Evolutionary conservation across 2,888 invertebrate species (phyloP).

Genomic region (Hypena proboscidalis): DNA sequence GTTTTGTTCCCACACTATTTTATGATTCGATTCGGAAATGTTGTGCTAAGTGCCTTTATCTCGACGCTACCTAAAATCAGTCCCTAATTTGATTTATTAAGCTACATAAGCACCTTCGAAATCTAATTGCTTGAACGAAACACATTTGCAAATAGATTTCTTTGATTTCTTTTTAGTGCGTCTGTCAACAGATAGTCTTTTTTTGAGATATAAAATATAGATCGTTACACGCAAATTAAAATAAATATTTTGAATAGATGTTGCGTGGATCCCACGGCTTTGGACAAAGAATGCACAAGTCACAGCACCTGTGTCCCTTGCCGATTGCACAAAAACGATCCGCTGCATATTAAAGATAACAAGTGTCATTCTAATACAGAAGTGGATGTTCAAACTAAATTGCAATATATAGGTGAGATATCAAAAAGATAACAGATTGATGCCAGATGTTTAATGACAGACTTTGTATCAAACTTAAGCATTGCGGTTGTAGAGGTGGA

Average conservation of each 20-base stretch:
- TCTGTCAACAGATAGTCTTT: slow-evolving; percentile 8
- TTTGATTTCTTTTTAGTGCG: neutral
- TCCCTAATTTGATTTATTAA: slow-evolving; percentile 8
- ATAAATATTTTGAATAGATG: slow-evolving; percentile 45
- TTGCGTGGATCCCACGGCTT: slow-evolving; percentile 51
- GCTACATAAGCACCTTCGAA: no score
- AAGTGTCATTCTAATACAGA: slow-evolving; percentile 34
- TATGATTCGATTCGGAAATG: slow-evolving; percentile 39
- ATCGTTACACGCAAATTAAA: slow-evolving; percentile 40
- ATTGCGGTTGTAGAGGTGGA: no score
- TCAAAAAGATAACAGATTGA: no score
- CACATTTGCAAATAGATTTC: no score
- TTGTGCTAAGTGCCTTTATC: slow-evolving; percentile 37
- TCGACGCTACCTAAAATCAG: slow-evolving; percentile 31
- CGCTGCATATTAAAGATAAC: slow-evolving; percentile 33
- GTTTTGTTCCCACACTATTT: slow-evolving; percentile 70
- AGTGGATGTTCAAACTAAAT: neutral
- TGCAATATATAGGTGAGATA: neutral
- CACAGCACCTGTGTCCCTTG: slow-evolving; percentile 70
- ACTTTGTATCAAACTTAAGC: no score
- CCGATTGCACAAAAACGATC: slow-evolving; percentile 34
- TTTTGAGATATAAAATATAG: slow-evolving; percentile 14
- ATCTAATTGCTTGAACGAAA: no score
- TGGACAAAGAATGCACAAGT: slow-evolving; percentile 74
- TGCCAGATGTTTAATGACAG: no score